Evolutionary conservation across 2,888 invertebrate genomes (phyloP), one percentile per base, ranked within the genome.

Genomic region (Xestia rhomboidea): DNA sequence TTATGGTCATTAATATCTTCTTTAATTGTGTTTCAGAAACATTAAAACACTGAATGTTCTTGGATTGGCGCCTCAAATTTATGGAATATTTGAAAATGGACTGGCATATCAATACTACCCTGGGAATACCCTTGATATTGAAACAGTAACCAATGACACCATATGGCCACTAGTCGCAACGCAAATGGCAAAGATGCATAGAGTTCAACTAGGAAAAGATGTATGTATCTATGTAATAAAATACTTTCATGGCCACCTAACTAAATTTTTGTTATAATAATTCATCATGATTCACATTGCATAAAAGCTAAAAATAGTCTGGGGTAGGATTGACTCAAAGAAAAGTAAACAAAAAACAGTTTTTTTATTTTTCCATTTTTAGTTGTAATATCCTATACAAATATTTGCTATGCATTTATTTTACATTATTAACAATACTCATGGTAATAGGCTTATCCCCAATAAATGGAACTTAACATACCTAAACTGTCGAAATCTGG

Each of bases 61-160:
- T 87, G 98, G 98, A 30, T 97, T 98, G 89, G 99, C 99, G 66
- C 98, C 99, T 72, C 97, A 98, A 68, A 96, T 99, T 67, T 99
- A 98, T 96, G 99, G 98, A 69, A 98, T 98, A 68, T 99, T 99
- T 95, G 97, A 98, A 88, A 99, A 99, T 97, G 99, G 99, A 21
- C 97, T 99, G 86, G 98, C 98, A 62, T 99, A 99, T 94, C 98
- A 99, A 93, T 99, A 97, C 93, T 97, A 98, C 84, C 98, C 98
- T 84, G 99, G 99, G 67, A 97, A 97, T 79, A 98, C 98, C n/a
- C 95, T 99, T 34, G 98, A 97, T 81, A 94, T 97, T 30, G 97
- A 97, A 63, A 97, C 97, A 82, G 98, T 98, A 11, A 93, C 97
- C 73, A 93, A 97, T 84, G 97, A 97, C 18, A 96, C 97, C 87